Evolutionary conservation across 2,888 invertebrate genomes (phyloP), one percentile per base, ranked within the genome.

Genomic region (Parnassius orleans): DNA sequence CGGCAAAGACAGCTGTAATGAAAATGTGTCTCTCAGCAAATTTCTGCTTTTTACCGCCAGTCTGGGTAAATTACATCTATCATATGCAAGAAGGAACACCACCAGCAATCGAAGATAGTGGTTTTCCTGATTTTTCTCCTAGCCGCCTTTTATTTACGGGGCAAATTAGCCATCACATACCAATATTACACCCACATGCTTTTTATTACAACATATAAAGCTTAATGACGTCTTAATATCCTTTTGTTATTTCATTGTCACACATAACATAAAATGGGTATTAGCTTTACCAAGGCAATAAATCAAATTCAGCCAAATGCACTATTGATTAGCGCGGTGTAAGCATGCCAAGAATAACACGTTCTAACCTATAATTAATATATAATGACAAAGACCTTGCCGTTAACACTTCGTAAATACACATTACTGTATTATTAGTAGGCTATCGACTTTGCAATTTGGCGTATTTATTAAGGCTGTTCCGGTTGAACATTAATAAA

Each of bases 221-320:
- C 9, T 10, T 48, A 47, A 24, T 53, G 33, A 53, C 9, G 15
- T 53, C 33, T 46, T 14, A 52, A 19, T 43, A 14, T 24, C 1
- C 44, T 19, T 24, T 59, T 41, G 42, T 41, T 58, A 51, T 51
- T 52, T 52, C 24, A 52, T 53, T 59, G 53, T 46, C 58, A 43
- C 14, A 14, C 33, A 41, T 53, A 57, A 61, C 60, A 64, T 57
- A 63, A 61, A 61, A 63, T 50, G 46, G 55, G 53, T 62, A 67
- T 68, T 66, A 65, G 56, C 56, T 59, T 52, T 50, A 63, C 19
- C 54, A 53, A 63, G 52, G 64, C 63, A 59, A 60, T 61, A 63
- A 63, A 68, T 68, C 68, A 68, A 65, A 61, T 60, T 42, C 63
- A 48, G 46, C 63, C 67, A 60, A 67, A 66, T 60, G 58, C 65